Evolutionary conservation across 2,888 invertebrate genomes (phyloP).

Genomic region (Zaprionus lineosus): DNA sequence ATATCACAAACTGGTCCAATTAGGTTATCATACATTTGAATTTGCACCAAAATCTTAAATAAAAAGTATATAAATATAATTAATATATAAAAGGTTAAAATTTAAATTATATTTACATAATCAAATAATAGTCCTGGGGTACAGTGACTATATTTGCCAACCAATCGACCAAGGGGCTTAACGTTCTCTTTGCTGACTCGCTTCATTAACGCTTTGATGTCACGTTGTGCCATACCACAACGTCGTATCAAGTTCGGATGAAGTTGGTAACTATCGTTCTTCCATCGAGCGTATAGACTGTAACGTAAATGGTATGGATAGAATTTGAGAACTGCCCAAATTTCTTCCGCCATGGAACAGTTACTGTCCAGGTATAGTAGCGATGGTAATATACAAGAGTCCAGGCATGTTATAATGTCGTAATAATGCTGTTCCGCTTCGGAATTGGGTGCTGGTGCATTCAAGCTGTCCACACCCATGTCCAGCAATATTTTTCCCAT

Average conservation of each 20-base stretch:
- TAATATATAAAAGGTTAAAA: background rate
- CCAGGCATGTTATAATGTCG: slow-evolving; percentile 92
- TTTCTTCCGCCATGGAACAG: slow-evolving; percentile 97
- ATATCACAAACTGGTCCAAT: slow-evolving; percentile 99
- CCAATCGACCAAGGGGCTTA: slow-evolving; percentile 96
- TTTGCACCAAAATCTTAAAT: slow-evolving; percentile 87
- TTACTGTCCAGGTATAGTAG: slow-evolving; percentile 96
- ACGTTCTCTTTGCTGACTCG: slow-evolving; percentile 99
- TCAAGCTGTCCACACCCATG: slow-evolving; percentile 82
- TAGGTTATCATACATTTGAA: slow-evolving; percentile 96
- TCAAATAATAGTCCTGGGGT: slow-evolving; percentile 98
- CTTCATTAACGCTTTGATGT: slow-evolving; percentile 98
- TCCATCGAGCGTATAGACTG: slow-evolving; percentile 97
- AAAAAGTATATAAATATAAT: slow-evolving; percentile 3
- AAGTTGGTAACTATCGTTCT: slow-evolving; percentile 92
- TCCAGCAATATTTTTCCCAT: slow-evolving; percentile 82
- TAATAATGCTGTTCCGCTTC: slow-evolving; percentile 87
- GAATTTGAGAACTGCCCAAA: slow-evolving; percentile 94
- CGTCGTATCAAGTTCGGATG: slow-evolving; percentile 93
- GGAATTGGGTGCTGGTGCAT: slow-evolving; percentile 75
- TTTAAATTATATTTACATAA: slow-evolving; percentile 86
- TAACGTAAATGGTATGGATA: slow-evolving; percentile 93
- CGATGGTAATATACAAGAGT: slow-evolving; percentile 94
- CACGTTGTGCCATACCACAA: slow-evolving; percentile 93
- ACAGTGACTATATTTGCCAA: slow-evolving; percentile 98